Base-by-base conservation (phyloP, 2,797 vertebrate genomes). In the Hydrocynus forskahlii region DNA sequence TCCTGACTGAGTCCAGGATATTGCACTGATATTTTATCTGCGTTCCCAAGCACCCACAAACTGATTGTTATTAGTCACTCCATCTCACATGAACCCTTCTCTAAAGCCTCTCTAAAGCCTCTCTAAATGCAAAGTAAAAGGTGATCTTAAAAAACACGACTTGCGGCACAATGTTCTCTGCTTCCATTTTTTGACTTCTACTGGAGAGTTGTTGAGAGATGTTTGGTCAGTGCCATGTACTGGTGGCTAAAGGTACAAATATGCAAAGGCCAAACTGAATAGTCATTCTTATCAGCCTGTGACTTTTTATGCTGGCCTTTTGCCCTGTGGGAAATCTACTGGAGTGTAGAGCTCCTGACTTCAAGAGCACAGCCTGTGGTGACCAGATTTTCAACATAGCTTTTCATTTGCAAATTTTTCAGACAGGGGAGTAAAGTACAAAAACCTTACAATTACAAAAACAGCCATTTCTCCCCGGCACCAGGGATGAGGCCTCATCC, bases 371-470 rank as follows among this genome's bases (percentile, higher is more conserved):
- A 75, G 79, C 64, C 79, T 60, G 73, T 50, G 43, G 72, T 59
- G 14, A 38, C 25, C 40, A 48, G 73, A 48, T 59, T 76, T 81
- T 38, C 75, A 81, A 40, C 38, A 16, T 35, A 63, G 63, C 67
- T 81, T 71, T 76, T 82, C 67, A 64, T 82, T 76, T 81, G 74
- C 75, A 63, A 81, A 81, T 76, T 21, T 35, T 76, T 71, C 55
- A 71, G 74, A 63, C 80, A 71, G 14, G 55, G 66, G 59, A 55
- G 57, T 67, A 76, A 76, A 64, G 45, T 50, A 70, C 80, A 81
- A 81, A 71, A 70, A 66, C 55, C 80, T 70, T 48, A 62, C 73
- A 40, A 29, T 81, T 66, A 76, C 55, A 76, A 63, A 81, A 63
- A 57, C 74, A 55, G 57, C 29, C 5, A 57, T 57, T 67, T 76